phyloP scores from a whole-genome alignment of 2,797 vertebrate genomes.

The Gymnothorax javanicus region DNA sequence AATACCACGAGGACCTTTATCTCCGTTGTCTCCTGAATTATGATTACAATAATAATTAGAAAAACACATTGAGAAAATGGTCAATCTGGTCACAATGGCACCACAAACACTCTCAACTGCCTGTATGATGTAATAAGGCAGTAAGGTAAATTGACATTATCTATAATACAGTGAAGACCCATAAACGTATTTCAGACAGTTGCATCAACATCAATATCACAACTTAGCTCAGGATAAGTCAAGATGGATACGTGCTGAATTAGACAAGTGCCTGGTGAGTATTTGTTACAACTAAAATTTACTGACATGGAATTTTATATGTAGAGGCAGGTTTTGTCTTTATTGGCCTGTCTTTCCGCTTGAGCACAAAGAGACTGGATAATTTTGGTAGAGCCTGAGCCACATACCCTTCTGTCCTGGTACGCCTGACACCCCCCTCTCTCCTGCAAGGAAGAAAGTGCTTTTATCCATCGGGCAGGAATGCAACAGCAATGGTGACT shows the following conservation, averaged over 20 bases:
- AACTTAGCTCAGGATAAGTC: no score
- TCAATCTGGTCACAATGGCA: not conserved
- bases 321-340: no score
- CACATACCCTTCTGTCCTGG: constrained; percentile 85
- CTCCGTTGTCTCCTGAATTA: constrained; percentile 84
- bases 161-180: no score
- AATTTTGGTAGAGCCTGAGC: no score
- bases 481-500: not conserved
- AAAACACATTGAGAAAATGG: not conserved
- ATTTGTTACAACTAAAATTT: no score
- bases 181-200: no score
- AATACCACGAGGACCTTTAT: constrained; percentile 83
- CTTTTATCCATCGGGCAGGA: not conserved
- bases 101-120: not conserved
- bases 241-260: no score
- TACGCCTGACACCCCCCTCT: constrained; percentile 80
- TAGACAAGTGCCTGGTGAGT: no score
- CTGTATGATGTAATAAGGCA: not conserved
- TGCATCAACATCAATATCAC: no score
- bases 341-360: no score
- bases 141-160: not conserved
- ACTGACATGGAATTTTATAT: no score
- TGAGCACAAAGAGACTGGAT: no score
- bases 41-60: constrained; percentile 5
- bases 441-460: constrained; percentile 73